Evolutionary conservation across 2,797 vertebrate genomes (phyloP).

Genomic region (Thalassophryne amazonica): DNA sequence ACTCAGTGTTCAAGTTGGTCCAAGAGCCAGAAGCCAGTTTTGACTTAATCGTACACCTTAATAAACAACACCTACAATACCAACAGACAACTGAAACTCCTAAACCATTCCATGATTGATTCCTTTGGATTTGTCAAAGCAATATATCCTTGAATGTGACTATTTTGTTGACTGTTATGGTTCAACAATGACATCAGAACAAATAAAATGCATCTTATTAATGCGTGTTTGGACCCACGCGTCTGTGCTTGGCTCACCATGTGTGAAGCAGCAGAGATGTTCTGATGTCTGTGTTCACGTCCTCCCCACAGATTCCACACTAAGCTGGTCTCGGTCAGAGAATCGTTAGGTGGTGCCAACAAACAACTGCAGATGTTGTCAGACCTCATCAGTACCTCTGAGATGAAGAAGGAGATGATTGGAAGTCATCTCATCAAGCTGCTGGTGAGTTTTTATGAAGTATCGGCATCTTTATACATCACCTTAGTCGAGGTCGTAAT

Average conservation of each 20-base stretch:
- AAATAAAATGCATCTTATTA: neutral
- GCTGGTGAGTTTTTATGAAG: conserved; percentile 73
- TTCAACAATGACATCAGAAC: neutral
- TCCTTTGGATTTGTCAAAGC: too few relatives aligned
- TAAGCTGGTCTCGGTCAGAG: conserved; percentile 72
- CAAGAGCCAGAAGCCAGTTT: too few relatives aligned
- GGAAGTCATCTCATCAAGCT: conserved; percentile 76
- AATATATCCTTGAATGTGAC: too few relatives aligned
- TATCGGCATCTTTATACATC: neutral
- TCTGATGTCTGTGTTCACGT: conserved; percentile 23
- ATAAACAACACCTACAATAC: too few relatives aligned
- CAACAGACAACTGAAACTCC: too few relatives aligned
- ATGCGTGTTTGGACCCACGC: neutral
- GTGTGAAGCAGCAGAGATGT: conserved; percentile 3
- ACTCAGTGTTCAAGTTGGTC: too few relatives aligned
- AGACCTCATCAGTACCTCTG: conserved; percentile 67
- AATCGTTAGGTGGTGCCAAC: conserved; percentile 81
- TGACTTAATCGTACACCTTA: too few relatives aligned
- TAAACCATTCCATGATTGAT: too few relatives aligned
- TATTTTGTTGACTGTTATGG: too few relatives aligned
- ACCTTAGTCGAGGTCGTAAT: too few relatives aligned
- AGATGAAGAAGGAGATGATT: conserved; percentile 72
- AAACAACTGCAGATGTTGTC: conserved; percentile 80
- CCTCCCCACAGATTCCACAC: conserved; percentile 81
- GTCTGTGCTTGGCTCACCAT: conserved; percentile 2